Conservation (phyloP, 2,113 vertebrate species). For the Chloropsis cyanopogon region DNA sequence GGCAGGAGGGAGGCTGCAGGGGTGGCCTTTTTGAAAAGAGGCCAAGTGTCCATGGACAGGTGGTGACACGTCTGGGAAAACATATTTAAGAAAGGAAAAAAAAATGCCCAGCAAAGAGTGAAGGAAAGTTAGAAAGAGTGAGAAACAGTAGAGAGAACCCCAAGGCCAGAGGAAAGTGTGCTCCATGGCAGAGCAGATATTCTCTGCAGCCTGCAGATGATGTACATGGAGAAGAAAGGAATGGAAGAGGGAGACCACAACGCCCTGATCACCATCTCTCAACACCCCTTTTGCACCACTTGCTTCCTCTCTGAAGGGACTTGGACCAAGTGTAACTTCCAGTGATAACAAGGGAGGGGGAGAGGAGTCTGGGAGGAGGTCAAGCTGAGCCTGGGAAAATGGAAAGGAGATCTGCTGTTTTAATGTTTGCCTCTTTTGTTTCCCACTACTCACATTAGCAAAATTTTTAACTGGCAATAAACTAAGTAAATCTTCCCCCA, state of each 20-base stretch:
- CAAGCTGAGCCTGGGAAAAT: slow-evolving; percentile 11
- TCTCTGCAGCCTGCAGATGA: neutral
- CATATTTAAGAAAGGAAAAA: neutral
- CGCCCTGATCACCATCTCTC: rapidly evolving
- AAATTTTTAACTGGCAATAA: neutral
- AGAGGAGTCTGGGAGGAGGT: neutral
- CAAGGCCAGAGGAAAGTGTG: neutral
- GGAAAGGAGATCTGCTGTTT: neutral
- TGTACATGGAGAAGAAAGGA: neutral
- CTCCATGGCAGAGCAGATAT: neutral
- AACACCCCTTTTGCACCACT: neutral
- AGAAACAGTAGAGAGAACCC: neutral
- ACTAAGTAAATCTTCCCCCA: neutral
- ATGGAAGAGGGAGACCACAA: neutral
- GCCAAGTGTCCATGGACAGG: neutral
- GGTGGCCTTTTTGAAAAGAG: neutral
- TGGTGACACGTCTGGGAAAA: neutral
- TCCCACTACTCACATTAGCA: neutral
- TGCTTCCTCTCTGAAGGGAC: neutral
- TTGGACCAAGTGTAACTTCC: neutral
- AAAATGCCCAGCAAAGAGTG: neutral
- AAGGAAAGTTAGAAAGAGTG: neutral
- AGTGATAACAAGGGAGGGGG: neutral
- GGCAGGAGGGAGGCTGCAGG: neutral
- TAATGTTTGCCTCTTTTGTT: neutral